A percentile compares a stretch with the other conserved stretches of the same genome.
Conservation (phyloP, 2,113 vertebrate genomes). For the Lasiurus cinereus region DNA sequence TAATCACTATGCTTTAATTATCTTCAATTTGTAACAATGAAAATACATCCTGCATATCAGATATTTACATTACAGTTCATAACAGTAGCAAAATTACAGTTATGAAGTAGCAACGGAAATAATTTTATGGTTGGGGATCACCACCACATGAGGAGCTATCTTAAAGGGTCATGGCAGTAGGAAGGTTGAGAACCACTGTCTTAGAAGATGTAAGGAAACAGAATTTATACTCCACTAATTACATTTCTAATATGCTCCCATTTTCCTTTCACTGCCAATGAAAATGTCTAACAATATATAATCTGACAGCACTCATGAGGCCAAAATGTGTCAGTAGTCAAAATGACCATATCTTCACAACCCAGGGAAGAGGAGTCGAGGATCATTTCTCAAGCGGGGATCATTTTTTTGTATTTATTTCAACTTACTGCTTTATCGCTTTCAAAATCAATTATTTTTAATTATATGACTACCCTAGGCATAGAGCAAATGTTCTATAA, state of each 20-base stretch:
- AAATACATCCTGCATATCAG: no score
- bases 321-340: constrained; percentile 51
- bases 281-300: constrained; percentile 28
- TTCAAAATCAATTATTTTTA: constrained; percentile 66
- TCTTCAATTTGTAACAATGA: no score
- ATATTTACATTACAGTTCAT: no score
- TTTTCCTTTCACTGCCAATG: constrained; percentile 6
- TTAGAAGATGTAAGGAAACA: constrained; percentile 16
- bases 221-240: constrained; percentile 28
- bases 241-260: constrained; percentile 9
- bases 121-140: no score
- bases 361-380: neutral
- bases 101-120: no score
- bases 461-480: constrained; percentile 43
- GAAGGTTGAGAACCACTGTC: neutral
- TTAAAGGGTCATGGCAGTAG: no score
- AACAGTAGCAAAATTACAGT: no score
- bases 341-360: constrained; percentile 50
- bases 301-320: constrained; percentile 25
- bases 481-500: constrained; percentile 54
- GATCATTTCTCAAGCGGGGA: constrained; percentile 44
- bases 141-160: no score
- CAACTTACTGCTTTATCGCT: constrained; percentile 7
- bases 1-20: no score
- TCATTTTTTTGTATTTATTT: constrained; percentile 42